phyloP scores from a whole-genome alignment of 2,113 vertebrate species.

The Tonatia bakeri region DNA sequence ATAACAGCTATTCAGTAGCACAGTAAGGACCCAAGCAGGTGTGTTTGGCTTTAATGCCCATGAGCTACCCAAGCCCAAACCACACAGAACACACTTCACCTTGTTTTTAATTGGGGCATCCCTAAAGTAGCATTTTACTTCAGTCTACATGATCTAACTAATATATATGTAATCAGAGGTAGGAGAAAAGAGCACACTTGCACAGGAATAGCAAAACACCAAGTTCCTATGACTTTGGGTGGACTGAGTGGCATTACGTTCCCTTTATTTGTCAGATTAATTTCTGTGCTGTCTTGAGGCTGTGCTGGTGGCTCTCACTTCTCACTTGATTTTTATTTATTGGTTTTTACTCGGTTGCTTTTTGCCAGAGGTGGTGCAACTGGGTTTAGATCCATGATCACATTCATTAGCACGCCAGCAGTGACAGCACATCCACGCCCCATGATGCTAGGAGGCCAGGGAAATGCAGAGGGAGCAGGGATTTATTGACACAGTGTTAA shows the following conservation, averaged over 20 bases:
- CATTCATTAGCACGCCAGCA: background rate
- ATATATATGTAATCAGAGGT: rapidly evolving
- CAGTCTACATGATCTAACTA: rapidly evolving
- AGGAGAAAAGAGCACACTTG: background rate
- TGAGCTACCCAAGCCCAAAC: rapidly evolving
- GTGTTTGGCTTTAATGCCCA: background rate
- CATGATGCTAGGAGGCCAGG: background rate
- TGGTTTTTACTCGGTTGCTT: background rate
- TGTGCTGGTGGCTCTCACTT: no score
- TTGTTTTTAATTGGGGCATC: rapidly evolving
- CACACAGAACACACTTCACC: rapidly evolving
- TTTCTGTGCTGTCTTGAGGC: background rate
- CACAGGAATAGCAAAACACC: background rate
- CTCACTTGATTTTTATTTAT: background rate
- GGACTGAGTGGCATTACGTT: rapidly evolving
- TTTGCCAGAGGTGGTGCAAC: background rate
- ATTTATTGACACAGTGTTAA: background rate
- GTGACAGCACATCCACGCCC: background rate
- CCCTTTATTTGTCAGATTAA: background rate
- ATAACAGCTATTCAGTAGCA: rapidly evolving
- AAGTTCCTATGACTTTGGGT: background rate
- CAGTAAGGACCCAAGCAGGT: background rate
- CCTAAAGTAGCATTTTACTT: background rate
- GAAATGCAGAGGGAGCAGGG: background rate
- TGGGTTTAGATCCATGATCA: background rate